These are phyloP conservation scores for Tetraodon nigroviridis DNA, from an alignment of 2,113 vertebrate genomes.

Conservation along the genomic window DNA sequence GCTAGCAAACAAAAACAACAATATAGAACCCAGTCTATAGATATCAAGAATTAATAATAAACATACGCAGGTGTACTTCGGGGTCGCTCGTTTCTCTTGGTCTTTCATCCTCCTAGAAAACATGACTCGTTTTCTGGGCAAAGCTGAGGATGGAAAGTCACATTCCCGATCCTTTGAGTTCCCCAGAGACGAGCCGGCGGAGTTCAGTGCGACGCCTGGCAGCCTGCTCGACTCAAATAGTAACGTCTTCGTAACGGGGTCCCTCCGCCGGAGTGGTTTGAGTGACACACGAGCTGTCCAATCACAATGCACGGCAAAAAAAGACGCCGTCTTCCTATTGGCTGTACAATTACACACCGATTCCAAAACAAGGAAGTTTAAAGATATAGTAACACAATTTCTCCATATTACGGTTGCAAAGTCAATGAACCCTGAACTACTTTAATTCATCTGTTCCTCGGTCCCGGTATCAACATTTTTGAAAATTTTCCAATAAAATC, in stretches of 20 bases:
- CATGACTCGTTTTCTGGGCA: constrained; percentile 64
- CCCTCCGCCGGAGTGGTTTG: constrained; percentile 8
- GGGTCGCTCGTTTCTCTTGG: constrained; percentile 60
- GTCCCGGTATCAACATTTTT: too few species aligned
- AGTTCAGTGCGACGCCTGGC: constrained; percentile 15
- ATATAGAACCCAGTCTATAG: constrained; percentile 5
- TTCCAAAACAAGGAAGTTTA: constrained; percentile 48
- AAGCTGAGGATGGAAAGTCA: constrained; percentile 43
- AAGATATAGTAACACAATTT: constrained; percentile 51
- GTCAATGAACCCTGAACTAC: too few species aligned
- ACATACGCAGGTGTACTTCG: constrained; percentile 75
- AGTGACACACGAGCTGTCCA: constrained; percentile 54
- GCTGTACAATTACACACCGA: constrained; percentile 8
- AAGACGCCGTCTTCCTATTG: constrained; percentile 35
- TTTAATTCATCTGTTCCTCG: too few species aligned
- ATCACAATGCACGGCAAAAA: constrained; percentile 31
- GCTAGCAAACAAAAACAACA: constrained; percentile 22
- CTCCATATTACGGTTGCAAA: too few species aligned
- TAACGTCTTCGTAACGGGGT: constrained; percentile 32
- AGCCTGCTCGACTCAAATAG: constrained; percentile 43
- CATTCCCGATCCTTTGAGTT: constrained; percentile 58
- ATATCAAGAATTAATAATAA: constrained; percentile 22
- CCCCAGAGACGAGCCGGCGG: constrained; percentile 17
- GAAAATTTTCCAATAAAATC: too few species aligned
- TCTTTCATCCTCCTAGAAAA: constrained; percentile 72